Percentiles rank a stretch among this genome's conserved stretches.
phyloP scores from a whole-genome alignment of 2,797 vertebrate genomes.

The Hybognathus amarus region DNA sequence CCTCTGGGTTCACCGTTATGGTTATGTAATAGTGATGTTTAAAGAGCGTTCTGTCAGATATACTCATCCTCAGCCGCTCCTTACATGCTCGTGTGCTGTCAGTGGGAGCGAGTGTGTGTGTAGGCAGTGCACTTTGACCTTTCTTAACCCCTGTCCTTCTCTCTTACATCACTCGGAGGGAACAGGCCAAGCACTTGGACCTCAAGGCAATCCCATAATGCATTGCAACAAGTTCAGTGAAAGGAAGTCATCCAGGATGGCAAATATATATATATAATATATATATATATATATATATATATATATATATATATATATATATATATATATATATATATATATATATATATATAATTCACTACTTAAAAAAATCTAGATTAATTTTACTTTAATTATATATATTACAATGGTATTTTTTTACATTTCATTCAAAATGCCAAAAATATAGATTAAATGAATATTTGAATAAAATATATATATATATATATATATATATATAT shows the following conservation, averaged over 20 bases:
- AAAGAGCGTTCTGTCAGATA: slow-evolving; percentile 50
- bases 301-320: too few relatives aligned
- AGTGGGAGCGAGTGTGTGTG: background rate
- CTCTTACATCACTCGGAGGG: background rate
- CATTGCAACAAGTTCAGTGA: background rate
- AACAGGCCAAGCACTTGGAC: background rate
- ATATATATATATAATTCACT: too few relatives aligned
- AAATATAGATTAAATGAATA: background rate
- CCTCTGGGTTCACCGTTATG: slow-evolving; percentile 48
- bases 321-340: background rate
- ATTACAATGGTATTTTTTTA: background rate
- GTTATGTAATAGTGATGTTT: slow-evolving; percentile 69
- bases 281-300: too few relatives aligned
- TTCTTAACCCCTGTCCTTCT: slow-evolving; percentile 17
- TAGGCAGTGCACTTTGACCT: background rate
- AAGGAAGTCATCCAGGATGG: background rate
- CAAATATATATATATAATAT: background rate
- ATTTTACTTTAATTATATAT: too few relatives aligned
- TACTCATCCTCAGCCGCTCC: slow-evolving; percentile 19
- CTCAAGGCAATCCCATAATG: slow-evolving; percentile 1
- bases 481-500: too few relatives aligned
- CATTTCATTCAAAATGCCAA: background rate
- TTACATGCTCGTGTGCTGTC: background rate
- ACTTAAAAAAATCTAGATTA: too few relatives aligned
- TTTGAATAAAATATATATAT: too few relatives aligned